These are phyloP conservation scores for Enchytraeus crypticus DNA, from an alignment of 2,888 invertebrate species.

Conservation along the genomic window DNA sequence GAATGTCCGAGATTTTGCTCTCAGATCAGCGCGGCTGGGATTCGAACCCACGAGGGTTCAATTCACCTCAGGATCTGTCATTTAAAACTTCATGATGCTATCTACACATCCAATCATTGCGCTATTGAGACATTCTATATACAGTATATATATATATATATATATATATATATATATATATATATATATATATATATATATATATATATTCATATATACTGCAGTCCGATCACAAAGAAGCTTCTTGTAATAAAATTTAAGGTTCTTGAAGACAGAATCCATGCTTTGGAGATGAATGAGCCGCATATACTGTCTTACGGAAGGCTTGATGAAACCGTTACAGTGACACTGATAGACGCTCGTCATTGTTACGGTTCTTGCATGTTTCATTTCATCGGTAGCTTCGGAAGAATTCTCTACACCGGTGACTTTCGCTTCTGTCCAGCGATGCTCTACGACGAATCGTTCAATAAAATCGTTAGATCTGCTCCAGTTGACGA, in stretches of 20 bases:
- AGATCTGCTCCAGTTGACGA: constrained; percentile 35
- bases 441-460: constrained; percentile 8
- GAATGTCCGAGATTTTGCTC: no score
- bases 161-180: no score
- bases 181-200: no score
- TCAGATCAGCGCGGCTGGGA: no score
- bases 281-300: constrained; percentile 28
- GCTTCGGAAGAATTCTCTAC: constrained; percentile 49
- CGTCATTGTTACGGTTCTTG: constrained; percentile 51
- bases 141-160: no score
- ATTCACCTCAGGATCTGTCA: no score
- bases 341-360: constrained; percentile 48
- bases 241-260: background rate
- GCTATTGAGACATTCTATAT: no score
- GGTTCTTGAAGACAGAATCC: constrained; percentile 21
- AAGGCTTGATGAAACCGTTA: constrained; percentile 29
- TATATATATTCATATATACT: constrained; percentile 47
- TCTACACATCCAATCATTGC: no score
- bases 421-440: constrained; percentile 48
- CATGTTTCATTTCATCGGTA: constrained; percentile 49
- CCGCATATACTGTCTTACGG: constrained; percentile 24
- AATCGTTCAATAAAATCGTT: constrained; percentile 1
- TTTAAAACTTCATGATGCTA: no score
- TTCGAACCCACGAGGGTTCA: no score
- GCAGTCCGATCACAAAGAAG: constrained; percentile 31